Percentiles rank a stretch among this genome's conserved stretches.
Conservation (phyloP, 1,140 invertebrate species). For the Sarcophaga peregrina region DNA sequence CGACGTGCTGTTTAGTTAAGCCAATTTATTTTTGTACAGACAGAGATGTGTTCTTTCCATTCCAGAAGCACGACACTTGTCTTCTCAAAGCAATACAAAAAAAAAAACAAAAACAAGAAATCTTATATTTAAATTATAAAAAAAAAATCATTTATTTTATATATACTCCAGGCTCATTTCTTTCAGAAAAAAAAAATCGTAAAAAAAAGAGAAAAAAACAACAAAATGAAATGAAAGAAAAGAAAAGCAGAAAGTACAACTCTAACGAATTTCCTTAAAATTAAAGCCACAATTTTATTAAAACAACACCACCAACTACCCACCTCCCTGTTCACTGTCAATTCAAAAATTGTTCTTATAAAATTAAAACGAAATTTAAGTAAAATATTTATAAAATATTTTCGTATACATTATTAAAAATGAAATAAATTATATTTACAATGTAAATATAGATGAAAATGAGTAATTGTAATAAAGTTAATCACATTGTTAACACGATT, state of each 20-base stretch:
- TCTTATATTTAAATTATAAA: too few relatives aligned
- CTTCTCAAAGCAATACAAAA: constrained; percentile 13
- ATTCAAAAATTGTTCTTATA: too few relatives aligned
- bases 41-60: constrained; percentile 38
- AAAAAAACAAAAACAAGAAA: neutral
- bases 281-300: neutral
- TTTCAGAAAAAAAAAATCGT: too few relatives aligned
- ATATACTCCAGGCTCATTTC: neutral
- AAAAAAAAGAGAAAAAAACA: too few relatives aligned
- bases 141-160: too few relatives aligned
- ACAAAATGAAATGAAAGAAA: too few relatives aligned
- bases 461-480: too few relatives aligned
- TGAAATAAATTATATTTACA: neutral
- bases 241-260: neutral
- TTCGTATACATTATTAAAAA: too few relatives aligned
- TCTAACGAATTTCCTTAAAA: constrained; percentile 21
- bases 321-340: neutral
- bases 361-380: neutral
- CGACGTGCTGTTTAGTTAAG: constrained; percentile 28
- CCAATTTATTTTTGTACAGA: constrained; percentile 36
- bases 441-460: neutral
- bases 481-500: too few relatives aligned
- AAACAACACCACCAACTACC: too few relatives aligned
- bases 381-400: too few relatives aligned
- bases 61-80: constrained; percentile 35